Base-by-base conservation (phyloP, 2,888 invertebrate species). In the Campoplex capitator region DNA sequence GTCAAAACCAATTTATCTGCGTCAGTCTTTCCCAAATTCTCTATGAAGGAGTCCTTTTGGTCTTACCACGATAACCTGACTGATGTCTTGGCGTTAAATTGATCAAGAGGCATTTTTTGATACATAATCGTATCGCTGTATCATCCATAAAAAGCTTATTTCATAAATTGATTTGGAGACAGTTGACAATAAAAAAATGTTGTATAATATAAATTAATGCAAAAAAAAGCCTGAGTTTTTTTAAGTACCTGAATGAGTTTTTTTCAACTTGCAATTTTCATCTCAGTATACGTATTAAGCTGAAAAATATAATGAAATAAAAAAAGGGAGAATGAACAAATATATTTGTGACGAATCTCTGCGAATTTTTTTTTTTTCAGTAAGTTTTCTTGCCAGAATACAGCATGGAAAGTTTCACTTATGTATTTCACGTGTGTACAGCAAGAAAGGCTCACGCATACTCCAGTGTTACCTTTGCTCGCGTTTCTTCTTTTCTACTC, bases 401-500 rank as follows among this genome's bases (percentile, higher is more conserved):
- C 28, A 35, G 16, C 54, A 68, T n/a, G 70, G 45, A 45, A 70
- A 67, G 78, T 38, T 18, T 45, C 0, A 42, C 13, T 51, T 32
- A 11, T 74, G 48, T 51, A 28, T 62, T 71, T 54, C 68, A 23
- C 54, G 32, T 42, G 23, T n/a, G 13, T 54, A 48, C 8, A 65
- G 42, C 42, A 70, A n/a, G 42, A 56, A 3, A 54, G 23, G 32
- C 56, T 28, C 48, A 56, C 67, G 58, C 23, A 79, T 56, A 28
- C 67, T 48, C 58, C 23, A 42, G 38, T 78, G 78, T 58, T 65
- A 28, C 75, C 42, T 73, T 71, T 76, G 28, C 76, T 67, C 71
- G 67, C 32, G 18, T 76, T 80, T 80, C 83, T 80, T 35, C 62
- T 68, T 71, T 54, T 65, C 42, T 28, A 28, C 76, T 71, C 62